A percentile compares a stretch with the other conserved stretches of the same genome.
Conservation (phyloP, 1,140 invertebrate species). For the Euura lappo region DNA sequence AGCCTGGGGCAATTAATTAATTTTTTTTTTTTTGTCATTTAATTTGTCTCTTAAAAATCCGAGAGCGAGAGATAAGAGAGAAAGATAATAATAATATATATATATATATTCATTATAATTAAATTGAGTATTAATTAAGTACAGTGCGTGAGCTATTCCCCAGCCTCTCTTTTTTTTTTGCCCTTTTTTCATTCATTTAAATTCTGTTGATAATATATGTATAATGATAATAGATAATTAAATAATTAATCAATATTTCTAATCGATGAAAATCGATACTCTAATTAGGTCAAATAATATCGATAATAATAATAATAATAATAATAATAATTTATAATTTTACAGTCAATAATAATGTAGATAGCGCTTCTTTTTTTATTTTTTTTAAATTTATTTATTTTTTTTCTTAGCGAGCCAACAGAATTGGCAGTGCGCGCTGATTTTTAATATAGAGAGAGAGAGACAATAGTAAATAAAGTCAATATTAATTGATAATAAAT, state of each 20-base stretch:
- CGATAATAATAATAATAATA: conserved; percentile 8
- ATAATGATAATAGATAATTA: no score
- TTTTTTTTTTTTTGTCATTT: conserved; percentile 16
- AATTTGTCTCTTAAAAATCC: background rate
- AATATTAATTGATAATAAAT: background rate
- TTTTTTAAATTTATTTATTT: no score
- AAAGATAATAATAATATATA: conserved; percentile 30
- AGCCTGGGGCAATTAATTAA: conserved; percentile 14
- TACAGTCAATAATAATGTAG: no score
- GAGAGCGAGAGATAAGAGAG: conserved; percentile 1
- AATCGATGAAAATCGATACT: background rate
- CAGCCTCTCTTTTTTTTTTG: conserved; percentile 25
- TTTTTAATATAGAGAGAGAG: background rate
- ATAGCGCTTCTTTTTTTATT: conserved; percentile 21
- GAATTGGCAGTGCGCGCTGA: conserved; percentile 39
- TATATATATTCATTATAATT: conserved; percentile 27
- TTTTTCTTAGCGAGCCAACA: background rate
- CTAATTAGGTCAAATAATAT: background rate
- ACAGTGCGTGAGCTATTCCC: conserved; percentile 37
- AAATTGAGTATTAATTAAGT: conserved; percentile 36
- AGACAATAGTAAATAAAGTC: no score
- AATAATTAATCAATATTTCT: no score
- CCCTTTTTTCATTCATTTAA: no score
- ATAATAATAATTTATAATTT: background rate
- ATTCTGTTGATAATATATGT: no score